phyloP scores from a whole-genome alignment of 2,113 vertebrate species.

The Aptenodytes forsteri region DNA sequence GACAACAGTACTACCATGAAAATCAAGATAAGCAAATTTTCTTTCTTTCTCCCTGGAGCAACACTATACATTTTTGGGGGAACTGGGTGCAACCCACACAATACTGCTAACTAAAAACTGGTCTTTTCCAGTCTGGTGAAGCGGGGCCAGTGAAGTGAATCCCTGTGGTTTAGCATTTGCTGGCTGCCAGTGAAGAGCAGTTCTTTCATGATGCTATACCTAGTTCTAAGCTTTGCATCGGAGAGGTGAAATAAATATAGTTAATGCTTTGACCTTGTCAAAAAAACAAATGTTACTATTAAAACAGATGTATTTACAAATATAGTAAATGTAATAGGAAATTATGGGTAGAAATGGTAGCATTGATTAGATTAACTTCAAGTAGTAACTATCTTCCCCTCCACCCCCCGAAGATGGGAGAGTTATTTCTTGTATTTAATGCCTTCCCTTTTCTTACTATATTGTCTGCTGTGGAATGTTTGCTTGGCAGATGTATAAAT shows the following conservation, averaged over 20 bases:
- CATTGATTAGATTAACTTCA: neutral
- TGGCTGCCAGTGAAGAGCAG: accelerated
- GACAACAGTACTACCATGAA: neutral
- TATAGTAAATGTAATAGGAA: neutral
- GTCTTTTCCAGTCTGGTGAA: neutral
- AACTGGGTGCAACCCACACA: neutral
- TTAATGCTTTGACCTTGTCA: neutral
- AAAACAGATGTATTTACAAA: neutral
- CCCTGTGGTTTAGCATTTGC: neutral
- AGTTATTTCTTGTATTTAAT: neutral
- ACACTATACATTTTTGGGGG: neutral
- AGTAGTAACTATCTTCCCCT: neutral
- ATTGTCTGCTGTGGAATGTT: neutral
- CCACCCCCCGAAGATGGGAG: neutral
- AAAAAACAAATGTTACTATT: neutral
- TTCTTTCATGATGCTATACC: neutral
- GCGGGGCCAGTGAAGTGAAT: neutral
- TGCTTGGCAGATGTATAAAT: neutral
- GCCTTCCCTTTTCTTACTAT: neutral
- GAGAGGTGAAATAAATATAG: neutral
- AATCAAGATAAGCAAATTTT: neutral
- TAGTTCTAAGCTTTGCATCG: neutral
- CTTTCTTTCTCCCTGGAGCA: neutral
- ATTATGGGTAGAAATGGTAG: neutral
- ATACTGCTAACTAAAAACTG: neutral